Conservation (phyloP, 2,797 vertebrate species). For the Paramormyrops hopkinsi region DNA sequence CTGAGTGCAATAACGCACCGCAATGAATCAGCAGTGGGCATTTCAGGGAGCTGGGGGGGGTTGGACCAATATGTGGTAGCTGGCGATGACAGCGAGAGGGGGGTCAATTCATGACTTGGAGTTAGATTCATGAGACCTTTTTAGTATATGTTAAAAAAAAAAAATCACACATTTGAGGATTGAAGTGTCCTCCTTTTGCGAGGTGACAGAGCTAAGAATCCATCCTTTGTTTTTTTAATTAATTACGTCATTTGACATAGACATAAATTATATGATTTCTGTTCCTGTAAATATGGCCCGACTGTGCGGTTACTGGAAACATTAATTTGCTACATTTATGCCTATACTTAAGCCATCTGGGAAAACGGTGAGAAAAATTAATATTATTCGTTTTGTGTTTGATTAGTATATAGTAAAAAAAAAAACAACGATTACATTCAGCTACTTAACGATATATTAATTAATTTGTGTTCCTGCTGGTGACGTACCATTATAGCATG, state of each 20-base stretch:
- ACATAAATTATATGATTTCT: slow-evolving; percentile 1
- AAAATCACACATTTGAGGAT: background rate
- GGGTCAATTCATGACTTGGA: background rate
- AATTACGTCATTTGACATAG: background rate
- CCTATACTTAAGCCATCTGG: background rate
- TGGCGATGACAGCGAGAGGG: background rate
- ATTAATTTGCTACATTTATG: background rate
- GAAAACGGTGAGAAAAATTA: background rate
- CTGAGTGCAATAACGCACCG: background rate
- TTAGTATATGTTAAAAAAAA: background rate
- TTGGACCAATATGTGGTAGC: background rate
- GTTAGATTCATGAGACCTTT: background rate
- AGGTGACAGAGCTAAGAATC: background rate
- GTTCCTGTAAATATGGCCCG: background rate
- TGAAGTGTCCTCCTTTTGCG: background rate
- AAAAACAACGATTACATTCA: background rate
- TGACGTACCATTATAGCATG: background rate
- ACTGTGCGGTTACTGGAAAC: background rate
- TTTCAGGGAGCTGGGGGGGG: background rate
- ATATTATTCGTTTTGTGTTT: background rate
- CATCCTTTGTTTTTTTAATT: background rate
- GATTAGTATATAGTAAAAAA: background rate
- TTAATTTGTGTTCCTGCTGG: background rate
- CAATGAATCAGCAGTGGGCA: background rate
- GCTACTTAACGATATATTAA: background rate